Base-by-base conservation (phyloP, 2,113 vertebrate genomes). In the Petaurus breviceps region DNA sequence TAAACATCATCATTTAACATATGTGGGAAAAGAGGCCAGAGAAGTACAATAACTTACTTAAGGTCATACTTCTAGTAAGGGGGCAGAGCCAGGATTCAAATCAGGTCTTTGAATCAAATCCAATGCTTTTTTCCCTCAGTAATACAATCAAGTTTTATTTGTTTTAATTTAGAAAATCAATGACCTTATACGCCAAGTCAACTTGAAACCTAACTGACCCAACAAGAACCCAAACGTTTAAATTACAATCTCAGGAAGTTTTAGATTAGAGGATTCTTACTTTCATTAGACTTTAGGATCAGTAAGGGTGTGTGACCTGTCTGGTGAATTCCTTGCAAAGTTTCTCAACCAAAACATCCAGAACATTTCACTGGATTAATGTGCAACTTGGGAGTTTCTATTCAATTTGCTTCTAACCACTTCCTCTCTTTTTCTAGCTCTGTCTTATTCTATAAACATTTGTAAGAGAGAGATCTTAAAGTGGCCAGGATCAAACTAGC, bases 291-390 rank as follows among this genome's bases (percentile, higher is more conserved):
- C 54, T 94, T 0, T 0, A 95, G 95, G 96, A 37, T 98, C 96
- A 96, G 95, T 68, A 92, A 96, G 93, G 90, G 94, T 90, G 93
- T 54, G 53, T 96, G 96, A 97, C 96, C 94, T 68, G 53, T 94
- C 94, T 93, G 93, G 68, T 53, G 91, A 77, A 96, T 43, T 84
- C n/a, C 68, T 84, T 84, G n/a, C n/a, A 95, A 97, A 94, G 89
- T 94, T 68, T 55, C 50, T 97, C 97, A 97, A 96, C 97, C 97
- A 97, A 97, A 97, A 98, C 97, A 96, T 95, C 94, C 8, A 16
- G 90, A 95, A 91, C 94, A 93, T 91, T 97, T 94, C 94, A 91
- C 51, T 93, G 91, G 96, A 97, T 97, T 98, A 97, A 98, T 98
- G 77, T 98, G 90, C 90, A 97, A 98, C 97, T 96, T 91, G 92